phyloP scores from a whole-genome alignment of 2,888 invertebrate genomes.

The Coelinius sp. region DNA sequence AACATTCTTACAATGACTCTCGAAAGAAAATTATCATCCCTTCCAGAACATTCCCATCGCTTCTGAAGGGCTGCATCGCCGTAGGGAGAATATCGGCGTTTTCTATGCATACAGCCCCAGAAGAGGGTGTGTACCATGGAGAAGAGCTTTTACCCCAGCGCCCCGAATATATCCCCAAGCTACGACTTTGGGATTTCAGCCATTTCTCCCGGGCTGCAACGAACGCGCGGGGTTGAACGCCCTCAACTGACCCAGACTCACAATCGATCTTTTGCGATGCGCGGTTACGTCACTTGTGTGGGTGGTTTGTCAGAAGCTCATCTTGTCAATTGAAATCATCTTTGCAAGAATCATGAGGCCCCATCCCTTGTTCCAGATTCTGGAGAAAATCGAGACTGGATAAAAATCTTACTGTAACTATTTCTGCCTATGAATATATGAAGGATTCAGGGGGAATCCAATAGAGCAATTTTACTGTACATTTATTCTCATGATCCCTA shows the following conservation, averaged over 20 bases:
- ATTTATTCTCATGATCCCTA: conserved; percentile 26
- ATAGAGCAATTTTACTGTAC: conserved; percentile 4
- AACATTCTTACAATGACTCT: background rate
- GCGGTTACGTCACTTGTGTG: conserved; percentile 42
- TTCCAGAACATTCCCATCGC: background rate
- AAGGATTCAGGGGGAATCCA: conserved; percentile 19
- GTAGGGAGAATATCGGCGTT: background rate
- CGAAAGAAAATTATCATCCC: background rate
- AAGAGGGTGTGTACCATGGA: conserved; percentile 33
- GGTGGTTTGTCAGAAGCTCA: conserved; percentile 9
- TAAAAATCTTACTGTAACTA: conserved; percentile 34
- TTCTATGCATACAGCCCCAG: conserved; percentile 4
- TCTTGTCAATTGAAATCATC: conserved; percentile 6
- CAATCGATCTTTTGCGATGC: conserved; percentile 69
- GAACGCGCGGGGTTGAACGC: conserved; percentile 64
- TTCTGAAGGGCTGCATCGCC: background rate
- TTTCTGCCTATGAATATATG: conserved; percentile 24
- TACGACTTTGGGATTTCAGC: conserved; percentile 64
- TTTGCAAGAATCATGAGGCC: background rate
- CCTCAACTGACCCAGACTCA: conserved; percentile 70
- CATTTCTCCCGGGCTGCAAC: conserved; percentile 70
- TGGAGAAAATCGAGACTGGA: conserved; percentile 24
- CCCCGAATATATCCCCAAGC: conserved; percentile 53
- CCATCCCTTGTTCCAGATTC: background rate
- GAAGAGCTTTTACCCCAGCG: conserved; percentile 35